phyloP scores from a whole-genome alignment of 2,113 vertebrate species.

The Pteruthius melanotis region DNA sequence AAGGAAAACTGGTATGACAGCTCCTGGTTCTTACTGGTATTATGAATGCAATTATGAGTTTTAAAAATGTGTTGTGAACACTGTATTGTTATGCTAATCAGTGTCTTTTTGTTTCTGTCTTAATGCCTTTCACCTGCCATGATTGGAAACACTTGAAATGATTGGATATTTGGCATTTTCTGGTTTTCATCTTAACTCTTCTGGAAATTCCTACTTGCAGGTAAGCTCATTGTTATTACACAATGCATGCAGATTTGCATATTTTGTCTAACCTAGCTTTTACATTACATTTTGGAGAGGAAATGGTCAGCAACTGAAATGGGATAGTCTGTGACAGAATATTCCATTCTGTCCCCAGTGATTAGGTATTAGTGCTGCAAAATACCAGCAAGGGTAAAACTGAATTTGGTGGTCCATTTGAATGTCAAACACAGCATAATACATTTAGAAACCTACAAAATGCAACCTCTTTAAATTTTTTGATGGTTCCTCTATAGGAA shows the following conservation, averaged over 20 bases:
- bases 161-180: not conserved
- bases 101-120: conserved; percentile 9
- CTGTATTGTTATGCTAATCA: conserved; percentile 28
- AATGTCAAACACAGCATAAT: not conserved
- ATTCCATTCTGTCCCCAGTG: not conserved
- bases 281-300: not conserved
- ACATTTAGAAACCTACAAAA: not conserved
- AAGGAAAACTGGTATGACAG: not conserved
- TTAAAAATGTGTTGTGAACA: not conserved
- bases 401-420: not conserved
- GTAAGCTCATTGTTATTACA: conserved; percentile 40
- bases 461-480: not conserved
- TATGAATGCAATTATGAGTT: not conserved
- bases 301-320: not conserved
- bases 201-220: conserved; percentile 44
- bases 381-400: not conserved
- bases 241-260: not conserved
- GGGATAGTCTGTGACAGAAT: not conserved
- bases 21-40: not conserved
- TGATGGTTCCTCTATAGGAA: not conserved
- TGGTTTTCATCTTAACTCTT: not conserved
- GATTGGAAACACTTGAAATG: not conserved
- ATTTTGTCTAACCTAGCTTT: not conserved
- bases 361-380: not conserved
- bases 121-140: conserved; percentile 29